These are phyloP conservation scores for Delichon dasypus DNA, from an alignment of 2,797 vertebrate species.

Conservation along the genomic window DNA sequence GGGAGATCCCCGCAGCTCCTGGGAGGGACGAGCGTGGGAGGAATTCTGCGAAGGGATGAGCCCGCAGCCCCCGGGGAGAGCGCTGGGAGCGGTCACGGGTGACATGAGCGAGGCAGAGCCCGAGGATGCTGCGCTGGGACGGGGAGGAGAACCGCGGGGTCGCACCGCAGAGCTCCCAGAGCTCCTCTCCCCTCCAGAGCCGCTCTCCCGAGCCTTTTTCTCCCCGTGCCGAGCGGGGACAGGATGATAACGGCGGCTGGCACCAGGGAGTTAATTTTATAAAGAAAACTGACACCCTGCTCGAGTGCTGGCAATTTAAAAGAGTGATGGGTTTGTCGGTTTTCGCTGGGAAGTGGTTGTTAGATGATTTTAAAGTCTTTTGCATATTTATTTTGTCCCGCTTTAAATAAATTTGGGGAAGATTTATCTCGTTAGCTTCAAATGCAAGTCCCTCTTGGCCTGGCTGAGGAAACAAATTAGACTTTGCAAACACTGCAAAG, in stretches of 20 bases:
- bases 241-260: conserved; percentile 47
- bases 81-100: fast-evolving
- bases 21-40: background rate
- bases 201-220: background rate
- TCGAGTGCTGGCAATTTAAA: conserved; percentile 57
- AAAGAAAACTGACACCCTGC: conserved; percentile 45
- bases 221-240: conserved; percentile 7
- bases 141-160: fast-evolving
- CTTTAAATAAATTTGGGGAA: conserved; percentile 74
- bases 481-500: conserved; percentile 71
- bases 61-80: background rate
- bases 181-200: background rate
- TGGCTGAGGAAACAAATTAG: conserved; percentile 76
- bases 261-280: conserved; percentile 61
- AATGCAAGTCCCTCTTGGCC: conserved; percentile 70
- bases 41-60: background rate
- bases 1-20: background rate
- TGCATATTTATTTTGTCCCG: conserved; percentile 76
- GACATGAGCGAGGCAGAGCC: background rate
- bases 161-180: background rate
- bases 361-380: conserved; percentile 67
- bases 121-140: background rate
- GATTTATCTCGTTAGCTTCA: conserved; percentile 76
- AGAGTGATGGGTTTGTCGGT: conserved; percentile 72
- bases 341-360: conserved; percentile 69